Percentiles rank a stretch among this genome's conserved stretches.
Evolutionary conservation across 2,113 vertebrate species (phyloP).

Genomic region (Tylochromis polylepis): DNA sequence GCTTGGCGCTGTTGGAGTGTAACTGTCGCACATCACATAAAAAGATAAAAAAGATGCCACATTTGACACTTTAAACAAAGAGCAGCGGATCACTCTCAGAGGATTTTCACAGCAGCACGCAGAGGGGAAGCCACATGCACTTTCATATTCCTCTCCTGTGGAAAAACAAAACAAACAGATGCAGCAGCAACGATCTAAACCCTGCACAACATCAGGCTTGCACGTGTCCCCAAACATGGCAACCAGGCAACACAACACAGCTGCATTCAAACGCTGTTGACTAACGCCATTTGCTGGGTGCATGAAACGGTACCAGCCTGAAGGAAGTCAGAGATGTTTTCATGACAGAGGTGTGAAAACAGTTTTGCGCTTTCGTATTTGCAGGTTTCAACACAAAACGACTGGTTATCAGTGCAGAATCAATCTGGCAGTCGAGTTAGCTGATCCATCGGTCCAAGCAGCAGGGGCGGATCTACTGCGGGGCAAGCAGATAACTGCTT

Average conservation of each 20-base stretch:
- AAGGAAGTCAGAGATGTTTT: not conserved
- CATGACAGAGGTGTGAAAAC: conserved; percentile 17
- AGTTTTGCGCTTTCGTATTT: not conserved
- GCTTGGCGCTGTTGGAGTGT: not conserved
- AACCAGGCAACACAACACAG: not conserved
- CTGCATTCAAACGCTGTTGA: not conserved
- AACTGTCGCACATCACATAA: not conserved
- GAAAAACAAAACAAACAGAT: not conserved
- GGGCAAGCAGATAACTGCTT: not conserved
- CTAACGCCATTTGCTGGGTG: not conserved
- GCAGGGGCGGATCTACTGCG: not conserved
- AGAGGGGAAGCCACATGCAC: not conserved
- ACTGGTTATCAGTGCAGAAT: not conserved
- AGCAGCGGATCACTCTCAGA: not conserved
- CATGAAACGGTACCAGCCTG: not conserved
- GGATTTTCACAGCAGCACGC: not conserved
- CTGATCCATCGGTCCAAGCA: not conserved
- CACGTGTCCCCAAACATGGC: not conserved
- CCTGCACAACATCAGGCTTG: not conserved
- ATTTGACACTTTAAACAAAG: not conserved
- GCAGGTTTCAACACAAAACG: not conserved
- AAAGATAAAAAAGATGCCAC: not conserved
- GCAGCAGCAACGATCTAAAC: not conserved
- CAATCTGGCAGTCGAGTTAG: not conserved
- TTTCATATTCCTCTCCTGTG: not conserved